Evolutionary conservation across 1,140 invertebrate genomes (phyloP).

Genomic region (Platyura marginata): DNA sequence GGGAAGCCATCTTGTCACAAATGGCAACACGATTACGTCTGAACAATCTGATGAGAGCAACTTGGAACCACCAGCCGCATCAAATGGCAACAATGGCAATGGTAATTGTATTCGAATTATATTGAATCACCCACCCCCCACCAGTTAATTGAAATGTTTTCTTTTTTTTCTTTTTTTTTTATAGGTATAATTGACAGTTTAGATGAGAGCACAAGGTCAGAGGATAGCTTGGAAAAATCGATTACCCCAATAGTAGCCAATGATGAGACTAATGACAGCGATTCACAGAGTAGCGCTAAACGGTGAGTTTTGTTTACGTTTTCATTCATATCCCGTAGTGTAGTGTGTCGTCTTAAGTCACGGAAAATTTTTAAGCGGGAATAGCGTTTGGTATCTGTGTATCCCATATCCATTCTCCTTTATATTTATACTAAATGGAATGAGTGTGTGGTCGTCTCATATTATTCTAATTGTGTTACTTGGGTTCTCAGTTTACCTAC

Average conservation of each 20-base stretch:
- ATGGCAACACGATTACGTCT: slow-evolving; percentile 14
- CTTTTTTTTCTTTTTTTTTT: neutral
- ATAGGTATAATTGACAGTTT: slow-evolving; percentile 4
- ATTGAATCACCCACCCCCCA: neutral
- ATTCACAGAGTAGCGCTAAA: slow-evolving; percentile 6
- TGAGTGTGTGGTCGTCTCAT: neutral
- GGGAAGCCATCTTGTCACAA: slow-evolving; percentile 20
- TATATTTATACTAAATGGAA: neutral
- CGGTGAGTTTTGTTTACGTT: slow-evolving; percentile 9
- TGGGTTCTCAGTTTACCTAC: neutral
- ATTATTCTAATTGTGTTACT: neutral
- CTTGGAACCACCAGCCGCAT: slow-evolving; percentile 31
- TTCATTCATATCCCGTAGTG: slow-evolving; percentile 6
- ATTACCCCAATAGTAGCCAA: slow-evolving; percentile 15
- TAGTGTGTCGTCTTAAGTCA: neutral
- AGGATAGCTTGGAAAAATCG: slow-evolving; percentile 7
- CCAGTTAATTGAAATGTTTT: neutral
- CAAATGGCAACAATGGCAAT: slow-evolving; percentile 24
- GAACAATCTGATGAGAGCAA: slow-evolving; percentile 32
- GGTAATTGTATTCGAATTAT: neutral
- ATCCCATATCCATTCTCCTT: neutral
- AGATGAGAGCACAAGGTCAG: slow-evolving; percentile 4
- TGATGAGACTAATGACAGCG: slow-evolving; percentile 20
- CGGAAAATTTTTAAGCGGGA: slow-evolving; percentile 1
- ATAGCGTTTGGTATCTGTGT: neutral